phyloP scores from a whole-genome alignment of 2,113 vertebrate species.

The Bos indicus region DNA sequence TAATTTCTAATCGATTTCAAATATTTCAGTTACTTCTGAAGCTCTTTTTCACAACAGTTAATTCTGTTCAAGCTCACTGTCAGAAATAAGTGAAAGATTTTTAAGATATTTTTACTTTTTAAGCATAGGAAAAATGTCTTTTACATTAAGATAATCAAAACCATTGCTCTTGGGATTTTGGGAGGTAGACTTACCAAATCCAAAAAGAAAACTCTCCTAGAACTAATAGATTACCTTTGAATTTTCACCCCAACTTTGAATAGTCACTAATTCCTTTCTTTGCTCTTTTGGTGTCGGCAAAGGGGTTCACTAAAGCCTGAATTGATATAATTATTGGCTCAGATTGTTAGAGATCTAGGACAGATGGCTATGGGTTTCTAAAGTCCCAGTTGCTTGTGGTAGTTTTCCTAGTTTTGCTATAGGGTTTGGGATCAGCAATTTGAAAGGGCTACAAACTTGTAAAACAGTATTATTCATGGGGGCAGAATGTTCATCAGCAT shows the following conservation, averaged over 20 bases:
- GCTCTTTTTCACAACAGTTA: constrained; percentile 64
- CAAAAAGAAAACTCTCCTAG: constrained; percentile 72
- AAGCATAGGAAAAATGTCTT: constrained; percentile 54
- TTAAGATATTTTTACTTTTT: constrained; percentile 23
- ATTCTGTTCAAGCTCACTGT: neutral
- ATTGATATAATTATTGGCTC: constrained; percentile 89
- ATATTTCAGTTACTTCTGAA: constrained; percentile 60
- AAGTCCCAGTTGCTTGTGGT: constrained; percentile 86
- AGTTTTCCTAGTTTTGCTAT: constrained; percentile 83
- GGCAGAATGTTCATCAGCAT: constrained; percentile 89
- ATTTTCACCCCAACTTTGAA: constrained; percentile 78
- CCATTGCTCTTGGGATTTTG: constrained; percentile 58
- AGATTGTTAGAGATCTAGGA: constrained; percentile 84
- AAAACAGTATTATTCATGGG: constrained; percentile 89
- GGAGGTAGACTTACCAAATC: constrained; percentile 56
- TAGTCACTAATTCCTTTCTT: constrained; percentile 82
- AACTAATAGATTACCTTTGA: constrained; percentile 81
- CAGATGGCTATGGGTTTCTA: constrained; percentile 89
- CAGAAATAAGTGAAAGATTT: neutral
- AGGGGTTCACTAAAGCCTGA: constrained; percentile 79
- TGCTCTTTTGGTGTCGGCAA: constrained; percentile 82
- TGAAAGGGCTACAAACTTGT: constrained; percentile 87
- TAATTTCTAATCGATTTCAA: constrained; percentile 57
- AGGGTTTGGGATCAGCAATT: constrained; percentile 83
- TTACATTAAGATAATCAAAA: constrained; percentile 65